Evolutionary conservation across 2,113 vertebrate genomes (phyloP).

Genomic region (Gnathonemus longibarbis): DNA sequence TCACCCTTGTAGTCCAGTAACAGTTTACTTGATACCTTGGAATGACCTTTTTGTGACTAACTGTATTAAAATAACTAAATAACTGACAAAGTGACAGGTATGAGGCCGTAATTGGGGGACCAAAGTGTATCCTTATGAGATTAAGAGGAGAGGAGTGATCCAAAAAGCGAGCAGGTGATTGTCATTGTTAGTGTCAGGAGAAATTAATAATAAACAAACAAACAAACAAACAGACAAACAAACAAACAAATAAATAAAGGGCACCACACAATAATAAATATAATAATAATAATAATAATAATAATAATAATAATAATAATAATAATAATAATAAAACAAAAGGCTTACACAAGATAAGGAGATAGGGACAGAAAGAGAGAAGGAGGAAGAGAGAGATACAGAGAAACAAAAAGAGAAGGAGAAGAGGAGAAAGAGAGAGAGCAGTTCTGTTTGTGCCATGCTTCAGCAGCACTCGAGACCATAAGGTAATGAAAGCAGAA

Average conservation of each 20-base stretch:
- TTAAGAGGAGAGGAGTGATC: neutral
- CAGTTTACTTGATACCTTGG: neutral
- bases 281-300: neutral
- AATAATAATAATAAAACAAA: neutral
- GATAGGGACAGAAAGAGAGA: neutral
- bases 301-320: neutral
- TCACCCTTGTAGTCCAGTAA: neutral
- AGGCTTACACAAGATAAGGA: neutral
- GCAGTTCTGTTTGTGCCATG: neutral
- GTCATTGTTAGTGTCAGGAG: neutral
- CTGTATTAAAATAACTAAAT: neutral
- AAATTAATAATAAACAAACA: neutral
- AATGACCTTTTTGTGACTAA: neutral
- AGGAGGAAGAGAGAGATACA: neutral
- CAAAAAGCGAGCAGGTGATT: neutral
- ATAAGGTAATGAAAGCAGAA: slow-evolving; percentile 1
- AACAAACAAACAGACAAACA: neutral
- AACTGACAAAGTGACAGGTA: neutral
- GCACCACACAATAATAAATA: too few species aligned
- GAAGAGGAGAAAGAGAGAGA: neutral
- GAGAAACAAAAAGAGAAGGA: neutral
- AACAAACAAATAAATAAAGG: neutral
- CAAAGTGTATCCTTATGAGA: neutral
- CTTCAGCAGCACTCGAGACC: neutral
- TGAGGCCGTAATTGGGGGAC: neutral